Percentiles rank a stretch among this genome's conserved stretches.
phyloP scores from a whole-genome alignment of 2,113 vertebrate genomes.

The Synchiropus splendidus region DNA sequence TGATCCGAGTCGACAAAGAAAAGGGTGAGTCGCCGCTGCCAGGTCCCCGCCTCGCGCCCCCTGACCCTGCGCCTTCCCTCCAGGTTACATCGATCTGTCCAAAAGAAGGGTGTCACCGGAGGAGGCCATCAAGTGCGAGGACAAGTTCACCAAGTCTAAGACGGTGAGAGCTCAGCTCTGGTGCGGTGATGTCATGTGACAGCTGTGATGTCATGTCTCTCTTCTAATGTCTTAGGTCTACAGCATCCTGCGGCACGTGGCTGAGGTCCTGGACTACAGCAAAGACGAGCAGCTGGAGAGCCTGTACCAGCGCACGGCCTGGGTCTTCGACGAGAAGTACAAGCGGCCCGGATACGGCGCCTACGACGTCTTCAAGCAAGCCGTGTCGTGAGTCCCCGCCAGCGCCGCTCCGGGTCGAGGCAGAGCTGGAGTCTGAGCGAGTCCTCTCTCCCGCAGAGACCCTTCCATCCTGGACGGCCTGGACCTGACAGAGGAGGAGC shows the following conservation, averaged over 20 bases:
- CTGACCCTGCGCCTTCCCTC: not conserved
- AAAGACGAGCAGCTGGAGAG: slow-evolving; percentile 97
- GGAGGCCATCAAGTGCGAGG: slow-evolving; percentile 97
- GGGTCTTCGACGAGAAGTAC: slow-evolving; percentile 98
- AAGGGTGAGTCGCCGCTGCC: slow-evolving; percentile 72
- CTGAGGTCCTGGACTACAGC: slow-evolving; percentile 90
- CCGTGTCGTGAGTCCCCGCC: slow-evolving; percentile 97
- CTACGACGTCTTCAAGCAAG: slow-evolving; percentile 96
- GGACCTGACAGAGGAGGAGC: slow-evolving; percentile 91
- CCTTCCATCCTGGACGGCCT: slow-evolving; percentile 86
- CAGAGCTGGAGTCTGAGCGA: not conserved
- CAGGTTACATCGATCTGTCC: slow-evolving; percentile 96
- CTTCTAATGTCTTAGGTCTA: no score
- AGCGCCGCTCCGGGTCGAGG: no score
- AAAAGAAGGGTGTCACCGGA: slow-evolving; percentile 99
- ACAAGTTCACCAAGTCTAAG: slow-evolving; percentile 99
- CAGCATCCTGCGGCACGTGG: slow-evolving; percentile 94
- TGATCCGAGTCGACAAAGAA: slow-evolving; percentile 97
- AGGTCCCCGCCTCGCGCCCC: not conserved
- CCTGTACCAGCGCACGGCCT: slow-evolving; percentile 92
- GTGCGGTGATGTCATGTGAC: no score
- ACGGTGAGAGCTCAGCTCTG: no score
- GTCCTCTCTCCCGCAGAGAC: slow-evolving; percentile 62
- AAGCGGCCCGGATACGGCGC: slow-evolving; percentile 93
- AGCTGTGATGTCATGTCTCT: no score